Evolutionary conservation across 23 tunicate species (phyloP).

Genomic region (Trididemnum nubilum): DNA sequence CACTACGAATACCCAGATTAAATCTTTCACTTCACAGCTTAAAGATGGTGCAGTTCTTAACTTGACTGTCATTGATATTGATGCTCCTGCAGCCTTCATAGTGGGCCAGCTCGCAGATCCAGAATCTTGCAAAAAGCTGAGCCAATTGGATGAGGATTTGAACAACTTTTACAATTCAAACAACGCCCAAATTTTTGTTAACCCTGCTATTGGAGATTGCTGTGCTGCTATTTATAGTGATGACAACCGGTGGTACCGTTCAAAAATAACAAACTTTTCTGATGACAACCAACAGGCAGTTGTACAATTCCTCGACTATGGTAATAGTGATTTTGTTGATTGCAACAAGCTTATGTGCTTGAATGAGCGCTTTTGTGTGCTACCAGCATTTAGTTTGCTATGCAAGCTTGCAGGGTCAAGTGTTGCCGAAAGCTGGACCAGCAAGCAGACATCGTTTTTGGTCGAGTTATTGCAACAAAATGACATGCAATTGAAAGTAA

Average conservation of each 20-base stretch:
- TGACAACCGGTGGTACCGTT: conserved; percentile 63
- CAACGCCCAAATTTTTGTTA: background rate
- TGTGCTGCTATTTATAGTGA: conserved; percentile 42
- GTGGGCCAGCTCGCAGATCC: conserved; percentile 3
- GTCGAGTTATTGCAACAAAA: conserved; percentile 3
- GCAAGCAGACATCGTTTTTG: background rate
- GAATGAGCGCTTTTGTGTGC: conserved; percentile 21
- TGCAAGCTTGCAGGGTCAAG: conserved; percentile 13
- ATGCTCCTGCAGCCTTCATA: background rate
- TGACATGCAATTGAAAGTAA: background rate
- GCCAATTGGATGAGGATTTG: background rate
- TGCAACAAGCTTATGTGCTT: background rate
- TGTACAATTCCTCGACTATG: conserved; percentile 57
- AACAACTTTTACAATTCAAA: background rate
- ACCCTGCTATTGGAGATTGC: conserved; percentile 9
- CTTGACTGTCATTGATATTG: conserved; percentile 23
- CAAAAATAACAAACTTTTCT: background rate
- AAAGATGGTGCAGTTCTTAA: background rate
- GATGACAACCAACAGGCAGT: background rate
- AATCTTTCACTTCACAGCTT: background rate
- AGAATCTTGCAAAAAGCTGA: background rate
- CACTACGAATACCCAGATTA: background rate
- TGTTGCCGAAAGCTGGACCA: conserved; percentile 25
- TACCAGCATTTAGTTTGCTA: conserved; percentile 41
- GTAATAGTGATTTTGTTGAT: conserved; percentile 34